phyloP scores from a whole-genome alignment of 2,113 vertebrate species.

The Apodemus speciosus region DNA sequence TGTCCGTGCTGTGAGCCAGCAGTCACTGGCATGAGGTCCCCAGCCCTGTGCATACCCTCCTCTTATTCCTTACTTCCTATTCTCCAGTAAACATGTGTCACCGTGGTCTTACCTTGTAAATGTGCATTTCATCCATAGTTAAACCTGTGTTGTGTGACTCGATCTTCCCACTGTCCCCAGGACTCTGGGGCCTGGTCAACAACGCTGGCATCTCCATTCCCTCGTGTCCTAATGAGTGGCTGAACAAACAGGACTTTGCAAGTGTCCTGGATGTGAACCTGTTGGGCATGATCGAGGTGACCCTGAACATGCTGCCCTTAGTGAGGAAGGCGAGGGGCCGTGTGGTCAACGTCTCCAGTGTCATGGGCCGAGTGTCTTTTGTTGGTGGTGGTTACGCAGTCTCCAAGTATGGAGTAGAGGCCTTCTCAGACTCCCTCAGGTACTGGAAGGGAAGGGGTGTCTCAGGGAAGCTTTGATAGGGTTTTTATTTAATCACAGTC shows the following conservation, averaged over 20 bases:
- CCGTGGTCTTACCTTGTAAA: accelerated
- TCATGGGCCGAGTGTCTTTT: slow-evolving; percentile 79
- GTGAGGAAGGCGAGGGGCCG: slow-evolving; percentile 82
- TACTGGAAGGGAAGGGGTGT: slow-evolving; percentile 40
- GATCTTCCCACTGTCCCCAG: slow-evolving; percentile 67
- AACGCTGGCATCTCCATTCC: slow-evolving; percentile 81
- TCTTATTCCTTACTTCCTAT: background rate
- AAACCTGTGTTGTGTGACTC: too few species aligned
- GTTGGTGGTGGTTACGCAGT: slow-evolving; percentile 83
- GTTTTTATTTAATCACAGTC: background rate
- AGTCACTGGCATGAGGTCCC: background rate
- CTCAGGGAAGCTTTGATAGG: background rate
- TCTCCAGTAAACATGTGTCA: background rate
- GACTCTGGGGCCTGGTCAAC: slow-evolving; percentile 91
- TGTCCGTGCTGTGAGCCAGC: background rate
- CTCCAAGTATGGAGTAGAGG: slow-evolving; percentile 86
- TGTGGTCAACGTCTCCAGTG: slow-evolving; percentile 86
- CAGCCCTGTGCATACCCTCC: accelerated
- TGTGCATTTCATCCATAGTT: background rate
- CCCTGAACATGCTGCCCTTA: slow-evolving; percentile 85
- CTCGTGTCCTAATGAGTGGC: slow-evolving; percentile 78
- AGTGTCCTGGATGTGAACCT: slow-evolving; percentile 85
- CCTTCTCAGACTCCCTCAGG: slow-evolving; percentile 88
- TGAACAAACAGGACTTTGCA: slow-evolving; percentile 81
- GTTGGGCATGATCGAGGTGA: slow-evolving; percentile 84